These are phyloP conservation scores for Diplodus puntazzo DNA, from an alignment of 2,797 vertebrate species.

Conservation along the genomic window DNA sequence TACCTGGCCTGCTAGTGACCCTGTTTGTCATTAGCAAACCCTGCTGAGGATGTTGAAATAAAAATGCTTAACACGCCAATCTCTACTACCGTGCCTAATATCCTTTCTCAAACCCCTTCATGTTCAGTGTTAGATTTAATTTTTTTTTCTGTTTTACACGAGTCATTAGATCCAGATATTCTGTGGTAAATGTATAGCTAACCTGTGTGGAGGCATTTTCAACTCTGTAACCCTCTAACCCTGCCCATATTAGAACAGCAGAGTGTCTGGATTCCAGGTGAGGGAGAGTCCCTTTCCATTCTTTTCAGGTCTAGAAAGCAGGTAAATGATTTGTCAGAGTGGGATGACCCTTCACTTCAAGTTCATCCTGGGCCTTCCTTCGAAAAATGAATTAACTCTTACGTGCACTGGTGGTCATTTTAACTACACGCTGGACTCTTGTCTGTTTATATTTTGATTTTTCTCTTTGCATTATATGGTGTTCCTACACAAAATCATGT, in stretches of 20 bases:
- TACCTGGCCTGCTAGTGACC: constrained; percentile 2
- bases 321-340: constrained; percentile 79
- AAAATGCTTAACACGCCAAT: not conserved
- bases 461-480: no score
- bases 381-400: not conserved
- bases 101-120: not conserved
- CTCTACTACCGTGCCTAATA: not conserved
- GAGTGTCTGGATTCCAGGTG: constrained; percentile 74
- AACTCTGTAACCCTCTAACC: constrained; percentile 60
- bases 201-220: constrained; percentile 41
- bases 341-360: constrained; percentile 53
- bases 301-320: constrained; percentile 58
- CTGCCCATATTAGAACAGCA: constrained; percentile 47
- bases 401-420: not conserved
- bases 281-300: constrained; percentile 71
- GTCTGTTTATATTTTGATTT: no score
- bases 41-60: not conserved
- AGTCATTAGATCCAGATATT: not conserved
- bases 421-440: not conserved
- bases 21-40: not conserved
- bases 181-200: constrained; percentile 60
- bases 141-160: not conserved
- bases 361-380: constrained; percentile 35
- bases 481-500: no score
- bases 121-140: not conserved